Evolutionary conservation across 30 jellyfish, hydroid and myxozoan genomes (phyloP).

Genomic region (Mastigias papua): DNA sequence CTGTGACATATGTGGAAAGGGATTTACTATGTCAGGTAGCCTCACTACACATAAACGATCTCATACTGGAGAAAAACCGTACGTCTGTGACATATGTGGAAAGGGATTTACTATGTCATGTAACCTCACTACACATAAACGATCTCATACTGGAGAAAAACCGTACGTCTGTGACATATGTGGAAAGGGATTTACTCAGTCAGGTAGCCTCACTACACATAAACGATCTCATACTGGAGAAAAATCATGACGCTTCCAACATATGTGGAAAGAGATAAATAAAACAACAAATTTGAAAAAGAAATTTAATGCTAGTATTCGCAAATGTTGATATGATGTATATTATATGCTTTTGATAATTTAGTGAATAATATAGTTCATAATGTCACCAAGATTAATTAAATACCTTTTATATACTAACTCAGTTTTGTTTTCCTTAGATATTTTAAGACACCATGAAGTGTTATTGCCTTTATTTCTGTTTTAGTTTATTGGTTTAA

Average conservation of each 20-base stretch:
- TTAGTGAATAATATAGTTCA: too few relatives aligned
- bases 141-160: slow-evolving; percentile 27
- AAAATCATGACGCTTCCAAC: slow-evolving; percentile 17
- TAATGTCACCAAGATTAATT: too few relatives aligned
- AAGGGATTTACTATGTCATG: slow-evolving; percentile 27
- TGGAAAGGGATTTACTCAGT: slow-evolving; percentile 29
- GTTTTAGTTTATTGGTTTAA: too few relatives aligned
- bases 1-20: slow-evolving; percentile 40
- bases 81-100: slow-evolving; percentile 41
- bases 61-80: slow-evolving; percentile 57
- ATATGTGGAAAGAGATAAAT: slow-evolving; percentile 32
- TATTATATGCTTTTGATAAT: too few relatives aligned
- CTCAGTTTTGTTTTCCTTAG: too few relatives aligned
- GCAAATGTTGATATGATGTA: too few relatives aligned
- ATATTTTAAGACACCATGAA: too few relatives aligned
- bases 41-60: slow-evolving; percentile 12
- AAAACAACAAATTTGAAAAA: too few relatives aligned
- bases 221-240: slow-evolving; percentile 37
- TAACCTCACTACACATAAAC: slow-evolving; percentile 8
- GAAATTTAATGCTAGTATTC: too few relatives aligned
- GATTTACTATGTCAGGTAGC: slow-evolving; percentile 5
- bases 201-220: background rate
- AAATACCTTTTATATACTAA: too few relatives aligned
- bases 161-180: slow-evolving; percentile 36
- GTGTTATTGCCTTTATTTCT: too few relatives aligned